These are phyloP conservation scores for Salticus scenicus DNA, from an alignment of 2,888 invertebrate species.

Conservation along the genomic window DNA sequence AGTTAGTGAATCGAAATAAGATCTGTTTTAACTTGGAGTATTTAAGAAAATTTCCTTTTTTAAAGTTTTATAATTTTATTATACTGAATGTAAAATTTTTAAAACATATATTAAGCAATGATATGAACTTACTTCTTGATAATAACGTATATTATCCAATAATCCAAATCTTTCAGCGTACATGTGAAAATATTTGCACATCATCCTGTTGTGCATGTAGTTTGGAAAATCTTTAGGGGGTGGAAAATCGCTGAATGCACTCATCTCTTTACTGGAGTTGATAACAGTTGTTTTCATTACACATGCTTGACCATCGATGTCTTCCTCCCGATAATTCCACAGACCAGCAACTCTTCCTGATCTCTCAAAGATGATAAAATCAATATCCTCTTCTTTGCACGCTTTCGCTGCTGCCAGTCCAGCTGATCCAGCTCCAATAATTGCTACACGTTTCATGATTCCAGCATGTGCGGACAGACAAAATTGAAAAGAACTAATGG, in stretches of 20 bases:
- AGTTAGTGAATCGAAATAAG: no score
- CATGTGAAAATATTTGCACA: slow-evolving; percentile 74
- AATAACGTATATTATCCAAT: slow-evolving; percentile 73
- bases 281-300: slow-evolving; percentile 76
- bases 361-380: slow-evolving; percentile 75
- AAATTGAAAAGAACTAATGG: background rate
- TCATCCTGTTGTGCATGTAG: slow-evolving; percentile 75
- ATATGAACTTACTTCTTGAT: slow-evolving; percentile 73
- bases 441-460: slow-evolving; percentile 52
- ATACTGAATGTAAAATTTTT: no score
- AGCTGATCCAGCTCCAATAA: slow-evolving; percentile 76
- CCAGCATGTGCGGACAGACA: slow-evolving; percentile 3
- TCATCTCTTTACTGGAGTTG: slow-evolving; percentile 76
- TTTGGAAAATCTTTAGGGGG: slow-evolving; percentile 74
- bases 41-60: no score
- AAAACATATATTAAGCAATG: no score
- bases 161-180: slow-evolving; percentile 75
- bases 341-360: slow-evolving; percentile 74
- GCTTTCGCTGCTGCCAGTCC: slow-evolving; percentile 76
- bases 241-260: slow-evolving; percentile 75
- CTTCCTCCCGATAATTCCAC: slow-evolving; percentile 73
- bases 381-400: slow-evolving; percentile 75
- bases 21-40: no score
- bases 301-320: slow-evolving; percentile 72
- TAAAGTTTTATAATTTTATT: no score